Percentiles rank a stretch among this genome's conserved stretches.
Evolutionary conservation across 2,797 vertebrate species (phyloP).

Genomic region (Poecilia picta): DNA sequence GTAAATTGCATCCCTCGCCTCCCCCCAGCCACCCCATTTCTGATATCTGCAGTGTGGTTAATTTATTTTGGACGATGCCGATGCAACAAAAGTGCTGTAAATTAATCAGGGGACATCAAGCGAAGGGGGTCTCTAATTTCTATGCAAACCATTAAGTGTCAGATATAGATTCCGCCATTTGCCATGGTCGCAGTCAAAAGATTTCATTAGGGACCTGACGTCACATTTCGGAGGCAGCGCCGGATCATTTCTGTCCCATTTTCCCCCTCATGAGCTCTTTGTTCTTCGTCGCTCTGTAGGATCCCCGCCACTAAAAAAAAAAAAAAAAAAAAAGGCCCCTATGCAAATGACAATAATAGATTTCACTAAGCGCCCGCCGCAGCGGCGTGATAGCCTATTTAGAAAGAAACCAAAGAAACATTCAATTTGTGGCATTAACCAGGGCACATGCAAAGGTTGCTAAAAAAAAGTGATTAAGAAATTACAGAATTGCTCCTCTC

Average conservation of each 20-base stretch:
- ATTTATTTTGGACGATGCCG: constrained; percentile 83
- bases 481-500: constrained; percentile 81
- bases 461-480: constrained; percentile 85
- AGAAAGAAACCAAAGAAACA: constrained; percentile 84
- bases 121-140: constrained; percentile 87
- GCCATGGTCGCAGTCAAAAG: constrained; percentile 91
- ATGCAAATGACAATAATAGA: constrained; percentile 88
- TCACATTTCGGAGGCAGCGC: constrained; percentile 80
- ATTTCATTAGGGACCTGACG: constrained; percentile 91
- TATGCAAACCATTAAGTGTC: constrained; percentile 95
- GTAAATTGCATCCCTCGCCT: constrained; percentile 64
- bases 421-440: constrained; percentile 86
- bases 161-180: constrained; percentile 96
- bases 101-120: constrained; percentile 89
- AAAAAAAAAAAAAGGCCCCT: constrained; percentile 76
- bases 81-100: constrained; percentile 86
- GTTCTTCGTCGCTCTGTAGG: constrained; percentile 83
- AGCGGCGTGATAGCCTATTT: constrained; percentile 82
- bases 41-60: constrained; percentile 75
- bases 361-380: constrained; percentile 76
- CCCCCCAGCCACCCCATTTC: constrained; percentile 50
- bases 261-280: constrained; percentile 88
- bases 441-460: constrained; percentile 79
- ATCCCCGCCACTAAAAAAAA: constrained; percentile 77
- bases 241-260: constrained; percentile 87